phyloP scores from a whole-genome alignment of 2,888 invertebrate genomes.

The Nephrocerus scutellatus region DNA sequence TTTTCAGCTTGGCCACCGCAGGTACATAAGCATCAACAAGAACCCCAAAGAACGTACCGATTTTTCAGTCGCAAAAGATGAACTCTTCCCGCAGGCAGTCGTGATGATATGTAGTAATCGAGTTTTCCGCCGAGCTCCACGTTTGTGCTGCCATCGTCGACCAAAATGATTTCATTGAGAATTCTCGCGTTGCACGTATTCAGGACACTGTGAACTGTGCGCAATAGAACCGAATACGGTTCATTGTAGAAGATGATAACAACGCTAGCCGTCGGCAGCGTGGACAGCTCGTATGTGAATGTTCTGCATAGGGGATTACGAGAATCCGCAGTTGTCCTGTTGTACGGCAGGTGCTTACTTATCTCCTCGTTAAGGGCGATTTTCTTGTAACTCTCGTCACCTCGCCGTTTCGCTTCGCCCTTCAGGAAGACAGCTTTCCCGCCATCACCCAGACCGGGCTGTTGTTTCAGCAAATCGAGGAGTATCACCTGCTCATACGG shows the following conservation, averaged over 20 bases:
- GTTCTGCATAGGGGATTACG: conserved; percentile 26
- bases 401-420: conserved; percentile 55
- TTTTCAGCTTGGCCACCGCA: conserved; percentile 34
- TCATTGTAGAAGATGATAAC: conserved; percentile 81
- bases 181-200: conserved; percentile 56
- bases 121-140: conserved; percentile 62
- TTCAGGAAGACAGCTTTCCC: conserved; percentile 59
- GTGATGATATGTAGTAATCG: conserved; percentile 65
- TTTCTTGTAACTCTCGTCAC: conserved; percentile 63
- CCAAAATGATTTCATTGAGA: conserved; percentile 79
- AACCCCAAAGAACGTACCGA: conserved; percentile 51
- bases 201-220: conserved; percentile 64
- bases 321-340: conserved; percentile 52
- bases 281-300: conserved; percentile 51
- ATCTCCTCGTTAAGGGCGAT: conserved; percentile 78
- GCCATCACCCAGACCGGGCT: conserved; percentile 62
- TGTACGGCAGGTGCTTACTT: conserved; percentile 79
- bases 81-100: conserved; percentile 58
- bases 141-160: conserved; percentile 81
- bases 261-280: conserved; percentile 62
- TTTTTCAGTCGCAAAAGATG: conserved; percentile 63
- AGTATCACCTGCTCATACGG: conserved; percentile 44
- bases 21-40: no score
- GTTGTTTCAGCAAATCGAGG: conserved; percentile 56
- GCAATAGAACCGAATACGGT: conserved; percentile 69